These are phyloP conservation scores for Choristoneura fumiferana DNA, from an alignment of 1,140 invertebrate genomes.

Conservation along the genomic window DNA sequence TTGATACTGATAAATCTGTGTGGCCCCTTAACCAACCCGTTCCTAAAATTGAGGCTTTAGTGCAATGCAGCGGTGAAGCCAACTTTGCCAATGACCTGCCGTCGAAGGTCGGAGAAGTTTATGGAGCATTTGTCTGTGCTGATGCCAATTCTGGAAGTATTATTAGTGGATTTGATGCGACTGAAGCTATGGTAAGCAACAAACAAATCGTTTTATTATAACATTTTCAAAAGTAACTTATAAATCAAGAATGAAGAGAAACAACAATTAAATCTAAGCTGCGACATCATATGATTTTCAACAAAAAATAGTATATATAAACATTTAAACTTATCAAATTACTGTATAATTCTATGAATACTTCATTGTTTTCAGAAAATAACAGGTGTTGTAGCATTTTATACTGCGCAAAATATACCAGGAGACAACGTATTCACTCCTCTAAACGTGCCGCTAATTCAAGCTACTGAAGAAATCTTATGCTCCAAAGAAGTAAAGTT, in stretches of 20 bases:
- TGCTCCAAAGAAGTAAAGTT: constrained; percentile 78
- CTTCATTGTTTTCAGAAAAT: constrained; percentile 75
- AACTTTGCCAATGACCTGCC: constrained; percentile 83
- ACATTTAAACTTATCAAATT: too few species aligned
- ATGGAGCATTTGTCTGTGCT: constrained; percentile 81
- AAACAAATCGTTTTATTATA: too few species aligned
- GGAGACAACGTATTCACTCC: constrained; percentile 81
- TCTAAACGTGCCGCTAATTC: constrained; percentile 35
- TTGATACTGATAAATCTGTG: constrained; percentile 81
- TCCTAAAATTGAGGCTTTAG: constrained; percentile 83
- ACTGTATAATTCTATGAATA: too few species aligned
- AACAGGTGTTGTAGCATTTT: constrained; percentile 85
- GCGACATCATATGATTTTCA: too few species aligned
- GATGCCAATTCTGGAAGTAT: constrained; percentile 48
- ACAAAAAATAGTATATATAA: too few species aligned
- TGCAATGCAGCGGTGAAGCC: constrained; percentile 82
- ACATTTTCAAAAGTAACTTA: too few species aligned
- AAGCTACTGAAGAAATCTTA: constrained; percentile 78
- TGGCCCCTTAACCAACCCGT: constrained; percentile 88
- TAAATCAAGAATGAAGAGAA: too few species aligned
- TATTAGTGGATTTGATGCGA: constrained; percentile 80
- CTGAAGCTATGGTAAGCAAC: constrained; percentile 80
- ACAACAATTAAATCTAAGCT: too few species aligned
- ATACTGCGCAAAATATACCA: constrained; percentile 86
- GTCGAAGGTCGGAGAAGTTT: constrained; percentile 78